Evolutionary conservation across 1,140 invertebrate genomes (phyloP).

Genomic region (Dendrolimus punctatus): DNA sequence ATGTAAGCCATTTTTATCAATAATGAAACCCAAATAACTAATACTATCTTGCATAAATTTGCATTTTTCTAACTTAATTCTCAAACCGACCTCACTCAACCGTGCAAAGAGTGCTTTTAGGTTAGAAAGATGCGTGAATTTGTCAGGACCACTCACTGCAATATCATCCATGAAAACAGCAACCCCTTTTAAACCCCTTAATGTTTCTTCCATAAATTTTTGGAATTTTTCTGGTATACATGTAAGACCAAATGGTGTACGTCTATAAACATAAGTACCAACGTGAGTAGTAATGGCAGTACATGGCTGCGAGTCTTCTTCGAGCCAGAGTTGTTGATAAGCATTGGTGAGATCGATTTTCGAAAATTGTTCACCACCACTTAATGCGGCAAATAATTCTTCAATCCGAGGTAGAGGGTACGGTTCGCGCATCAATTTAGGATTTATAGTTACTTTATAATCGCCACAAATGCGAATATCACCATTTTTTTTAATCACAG

Average conservation of each 20-base stretch:
- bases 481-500: background rate
- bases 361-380: background rate
- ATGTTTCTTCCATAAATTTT: too few relatives aligned
- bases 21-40: too few relatives aligned
- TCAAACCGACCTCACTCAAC: background rate
- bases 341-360: slow-evolving; percentile 1
- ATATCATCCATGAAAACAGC: background rate
- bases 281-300: slow-evolving; percentile 1
- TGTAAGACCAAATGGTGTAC: too few relatives aligned
- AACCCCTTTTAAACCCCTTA: background rate
- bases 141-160: background rate
- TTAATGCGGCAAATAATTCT: background rate
- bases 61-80: background rate
- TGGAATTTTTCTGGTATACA: too few relatives aligned
- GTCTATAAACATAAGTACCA: background rate
- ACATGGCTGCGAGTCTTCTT: background rate
- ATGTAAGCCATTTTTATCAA: background rate
- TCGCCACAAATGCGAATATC: background rate
- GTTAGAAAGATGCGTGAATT: background rate
- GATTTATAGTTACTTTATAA: slow-evolving; percentile 1
- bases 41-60: too few relatives aligned
- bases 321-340: background rate
- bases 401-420: slow-evolving; percentile 1
- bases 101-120: background rate
- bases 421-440: background rate